Base-by-base conservation (phyloP, 2,888 invertebrate genomes). In the Acanthoscelides obtectus region DNA sequence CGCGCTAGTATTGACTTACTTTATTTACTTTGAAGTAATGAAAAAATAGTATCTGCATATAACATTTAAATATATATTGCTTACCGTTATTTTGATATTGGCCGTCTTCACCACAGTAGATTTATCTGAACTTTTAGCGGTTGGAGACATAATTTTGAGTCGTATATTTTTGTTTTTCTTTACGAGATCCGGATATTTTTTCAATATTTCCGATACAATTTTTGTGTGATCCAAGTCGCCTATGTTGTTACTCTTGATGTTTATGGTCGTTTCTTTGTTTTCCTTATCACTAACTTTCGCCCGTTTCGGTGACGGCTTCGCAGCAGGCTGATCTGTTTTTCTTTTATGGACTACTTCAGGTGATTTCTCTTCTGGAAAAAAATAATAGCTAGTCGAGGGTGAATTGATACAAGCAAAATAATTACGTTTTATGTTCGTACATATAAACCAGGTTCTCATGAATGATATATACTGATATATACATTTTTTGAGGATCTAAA, bases 81-180 rank as follows among this genome's bases (percentile, higher is more conserved):
- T 71, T 71, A 70, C 19, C 64, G 68, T 67, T 6, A 45, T 25
- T 64, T 68, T 72, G 45, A 64, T 64, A 67, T 66, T 72, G 8
- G 19, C 69, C 17, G 64, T 70, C 69, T 22, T 70, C 69, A 45
- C 45, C 0, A 70, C 64, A 63, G 70, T 20, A 65, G 74, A 74
- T 45, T 76, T 73, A 69, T 78, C 76, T 64, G 71, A 66, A 6
- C 71, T 5, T 63, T 73, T 72, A 72, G 69, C 72, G 67, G 73
- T 75, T 70, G 70, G 73, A 72, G 94, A 91, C 84, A 95, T 89
- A 75, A 96, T 95, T 86, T 95, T 95, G 20, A 96, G 84, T 81
- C 94, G 92, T 45, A 96, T 95, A 80, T 94, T 96, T 83, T 94
- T 95, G 81, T 94, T 95, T 79, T 93, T 93, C 83, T 94, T 94